Evolutionary conservation across 2,113 vertebrate species (phyloP), one percentile per base, ranked within the genome.

Genomic region (Xenus cinereus): DNA sequence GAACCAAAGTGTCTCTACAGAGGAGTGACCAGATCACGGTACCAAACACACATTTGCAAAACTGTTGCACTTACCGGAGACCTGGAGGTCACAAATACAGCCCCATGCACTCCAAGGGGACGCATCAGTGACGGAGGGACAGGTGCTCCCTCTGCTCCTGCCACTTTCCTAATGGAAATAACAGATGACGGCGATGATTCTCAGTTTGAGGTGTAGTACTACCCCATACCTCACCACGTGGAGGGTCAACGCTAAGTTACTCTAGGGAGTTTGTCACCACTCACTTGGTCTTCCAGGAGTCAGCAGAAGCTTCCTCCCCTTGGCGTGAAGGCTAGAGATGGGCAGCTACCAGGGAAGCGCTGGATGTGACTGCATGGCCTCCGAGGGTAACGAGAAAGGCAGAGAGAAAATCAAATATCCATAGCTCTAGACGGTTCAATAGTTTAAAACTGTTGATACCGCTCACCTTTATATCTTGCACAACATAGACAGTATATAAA

Each of bases 121-220:
- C 0, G 5, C 22, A 32, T 28, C 22, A 30, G 22, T 56, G 60
- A 69, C 0, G 0, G 43, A 28, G 9, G 1, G 16, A 56, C 37
- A 59, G 46, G 53, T 17, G 26, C 7, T 75, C 10, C 30, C 32
- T 50, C 32, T 69, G 37, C 23, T 41, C 15, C 22, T 46, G 27
- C 19, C 33, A 22, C 19, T 78, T 33, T 5, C 19, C 59, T 85
- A 23, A 62, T 4, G 35, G 56, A 79, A 90, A 19, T n/a, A 54
- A 62, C 23, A 80, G 20, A 30, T 2, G 41, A 67, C 12, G 9
- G 18, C 4, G 4, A 20, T 22, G 39, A 63, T 43, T 68, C 12
- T n/a, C 71, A 50, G 37, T 28, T 66, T 35, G 71, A 96, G 51
- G 33, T 28, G 46, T 2, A 64, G 71, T 30, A 54, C 37, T n/a